A percentile compares a stretch with the other conserved stretches of the same genome.
Conservation (phyloP, 2,113 vertebrate species). For the Gracilinanus agilis region DNA sequence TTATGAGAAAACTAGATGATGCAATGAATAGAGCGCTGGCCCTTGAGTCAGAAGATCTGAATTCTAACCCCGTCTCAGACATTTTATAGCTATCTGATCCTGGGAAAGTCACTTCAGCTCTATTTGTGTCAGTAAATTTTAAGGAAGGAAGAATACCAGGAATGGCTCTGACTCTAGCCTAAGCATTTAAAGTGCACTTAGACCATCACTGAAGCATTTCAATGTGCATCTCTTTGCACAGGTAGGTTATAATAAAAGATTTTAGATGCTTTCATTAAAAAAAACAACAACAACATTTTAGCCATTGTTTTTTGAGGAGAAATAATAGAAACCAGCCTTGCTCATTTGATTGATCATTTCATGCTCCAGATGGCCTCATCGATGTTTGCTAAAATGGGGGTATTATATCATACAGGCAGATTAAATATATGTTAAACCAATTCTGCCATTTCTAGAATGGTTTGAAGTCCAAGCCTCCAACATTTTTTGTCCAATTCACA, state of each 20-base stretch:
- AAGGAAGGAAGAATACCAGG: slow-evolving; percentile 30
- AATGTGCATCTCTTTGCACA: not conserved
- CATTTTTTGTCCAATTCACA: slow-evolving; percentile 46
- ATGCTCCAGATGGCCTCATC: slow-evolving; percentile 73
- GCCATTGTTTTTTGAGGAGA: slow-evolving; percentile 50
- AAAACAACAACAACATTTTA: slow-evolving; percentile 62
- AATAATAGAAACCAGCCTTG: slow-evolving; percentile 56
- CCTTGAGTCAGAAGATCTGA: too few species aligned
- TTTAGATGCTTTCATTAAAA: slow-evolving; percentile 67
- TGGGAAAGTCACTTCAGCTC: too few species aligned
- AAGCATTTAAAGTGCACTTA: slow-evolving; percentile 24
- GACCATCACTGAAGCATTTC: slow-evolving; percentile 38
- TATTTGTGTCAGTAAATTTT: not conserved
- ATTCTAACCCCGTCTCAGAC: too few species aligned
- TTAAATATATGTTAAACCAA: slow-evolving; percentile 58
- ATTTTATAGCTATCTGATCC: too few species aligned
- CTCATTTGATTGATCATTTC: slow-evolving; percentile 72
- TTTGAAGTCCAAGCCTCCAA: slow-evolving; percentile 38
- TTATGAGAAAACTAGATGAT: too few species aligned
- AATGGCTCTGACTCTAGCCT: not conserved
- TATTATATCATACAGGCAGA: slow-evolving; percentile 64
- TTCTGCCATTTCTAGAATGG: slow-evolving; percentile 33
- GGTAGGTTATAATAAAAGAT: slow-evolving; percentile 68
- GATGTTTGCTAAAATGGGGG: slow-evolving; percentile 55
- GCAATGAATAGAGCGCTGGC: too few species aligned